Percentiles rank a stretch among this genome's conserved stretches.
Evolutionary conservation across 2,888 invertebrate species (phyloP).

Genomic region (Amphipyra berbera): DNA sequence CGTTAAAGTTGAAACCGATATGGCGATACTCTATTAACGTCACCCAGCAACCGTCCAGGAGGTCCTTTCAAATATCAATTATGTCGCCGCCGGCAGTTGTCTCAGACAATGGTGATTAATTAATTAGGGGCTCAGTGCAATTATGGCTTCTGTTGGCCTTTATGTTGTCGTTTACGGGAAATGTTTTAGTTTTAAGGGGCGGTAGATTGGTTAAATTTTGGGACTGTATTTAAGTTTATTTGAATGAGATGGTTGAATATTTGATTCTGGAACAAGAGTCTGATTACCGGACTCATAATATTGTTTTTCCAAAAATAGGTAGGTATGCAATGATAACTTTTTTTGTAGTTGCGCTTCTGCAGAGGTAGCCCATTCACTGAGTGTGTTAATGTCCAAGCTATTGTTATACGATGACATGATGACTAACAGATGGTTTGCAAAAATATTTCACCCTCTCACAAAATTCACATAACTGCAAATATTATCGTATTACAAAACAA

Average conservation of each 20-base stretch:
- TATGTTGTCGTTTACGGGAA: conserved; percentile 51
- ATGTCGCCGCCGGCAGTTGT: conserved; percentile 75
- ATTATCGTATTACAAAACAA: conserved; percentile 51
- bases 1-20: conserved; percentile 24
- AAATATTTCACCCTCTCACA: conserved; percentile 21
- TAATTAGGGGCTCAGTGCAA: conserved; percentile 86
- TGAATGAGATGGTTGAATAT: not conserved
- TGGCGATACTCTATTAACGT: conserved; percentile 42
- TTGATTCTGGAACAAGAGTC: not conserved
- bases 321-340: too few species aligned
- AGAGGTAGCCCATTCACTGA: not conserved
- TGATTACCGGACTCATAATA: too few species aligned
- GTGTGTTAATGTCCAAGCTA: not conserved
- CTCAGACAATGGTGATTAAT: conserved; percentile 85
- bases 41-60: conserved; percentile 69
- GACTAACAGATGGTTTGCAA: conserved; percentile 36
- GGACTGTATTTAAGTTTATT: not conserved
- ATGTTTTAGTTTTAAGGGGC: conserved; percentile 33
- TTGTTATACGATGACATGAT: not conserved
- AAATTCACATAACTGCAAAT: conserved; percentile 30
- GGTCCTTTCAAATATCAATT: conserved; percentile 88
- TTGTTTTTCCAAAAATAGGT: too few species aligned
- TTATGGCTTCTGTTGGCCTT: conserved; percentile 77
- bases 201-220: conserved; percentile 11
- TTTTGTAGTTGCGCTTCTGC: too few species aligned